phyloP scores from a whole-genome alignment of 2,797 vertebrate genomes.

The Apogon talboti region DNA sequence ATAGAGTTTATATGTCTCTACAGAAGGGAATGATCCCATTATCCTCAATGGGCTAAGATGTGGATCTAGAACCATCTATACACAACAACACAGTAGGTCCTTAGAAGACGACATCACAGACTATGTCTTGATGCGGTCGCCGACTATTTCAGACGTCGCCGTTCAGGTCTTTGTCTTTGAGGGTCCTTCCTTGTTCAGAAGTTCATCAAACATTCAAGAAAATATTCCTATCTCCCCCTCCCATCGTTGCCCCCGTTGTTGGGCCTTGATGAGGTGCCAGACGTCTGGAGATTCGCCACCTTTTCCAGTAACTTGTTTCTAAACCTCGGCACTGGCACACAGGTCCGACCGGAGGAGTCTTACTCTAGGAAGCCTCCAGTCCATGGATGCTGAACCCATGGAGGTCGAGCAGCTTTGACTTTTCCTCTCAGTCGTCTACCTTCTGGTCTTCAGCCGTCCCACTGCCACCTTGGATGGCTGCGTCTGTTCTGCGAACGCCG shows the following conservation, averaged over 20 bases:
- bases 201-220: constrained; percentile 6
- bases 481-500: constrained; percentile 7
- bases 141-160: not conserved
- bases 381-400: constrained; percentile 1
- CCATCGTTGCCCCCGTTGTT: not conserved
- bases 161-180: constrained; percentile 8
- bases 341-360: not conserved
- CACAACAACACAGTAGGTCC: too few relatives aligned
- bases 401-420: not conserved
- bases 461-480: constrained; percentile 27
- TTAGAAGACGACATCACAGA: too few relatives aligned
- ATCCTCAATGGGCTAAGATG: constrained; percentile 2
- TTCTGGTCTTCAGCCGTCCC: constrained; percentile 36
- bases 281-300: not conserved
- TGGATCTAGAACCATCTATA: constrained; percentile 12
- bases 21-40: not conserved
- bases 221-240: not conserved
- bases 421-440: constrained; percentile 16
- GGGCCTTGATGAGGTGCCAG: constrained; percentile 1
- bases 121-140: not conserved
- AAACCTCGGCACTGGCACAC: not conserved
- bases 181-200: constrained; percentile 4
- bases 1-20: constrained; percentile 2
- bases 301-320: not conserved
- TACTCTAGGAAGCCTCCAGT: not conserved